Base-by-base conservation (phyloP, 2,888 invertebrate genomes). In the Pyrrhia umbra region DNA sequence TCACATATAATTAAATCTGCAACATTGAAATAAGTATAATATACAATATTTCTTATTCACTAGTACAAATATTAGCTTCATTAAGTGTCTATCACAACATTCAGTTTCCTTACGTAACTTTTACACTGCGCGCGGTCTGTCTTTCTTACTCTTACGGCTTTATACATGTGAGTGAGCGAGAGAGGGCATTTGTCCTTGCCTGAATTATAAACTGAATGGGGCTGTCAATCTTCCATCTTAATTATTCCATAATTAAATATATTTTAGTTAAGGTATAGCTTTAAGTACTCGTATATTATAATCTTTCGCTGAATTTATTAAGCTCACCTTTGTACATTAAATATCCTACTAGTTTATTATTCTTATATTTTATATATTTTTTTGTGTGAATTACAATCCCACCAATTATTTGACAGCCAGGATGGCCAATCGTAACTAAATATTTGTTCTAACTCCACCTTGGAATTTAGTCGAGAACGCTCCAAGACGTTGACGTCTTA, bases 61-160 rank as follows among this genome's bases (percentile, higher is more conserved):
- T 90, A 91, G 81, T 90, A 90, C 86, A 89, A 88, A 87, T 86
- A 88, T 87, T 89, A 85, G 85, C 73, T 79, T 83, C 73, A 81
- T 85, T 84, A 84, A 80, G 74, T 84, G 84, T 91, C 94, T 94
- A 94, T 94, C 94, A 94, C 94, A 94, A 94, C 94, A 94, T 94
- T 92, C 88, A 94, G 91, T 93, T 91, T 90, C 88, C 85, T 90
- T 87, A 88, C 75, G 73, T 80, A 78, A 72, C 68, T 56, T 67
- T 66, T 69, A 71, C 75, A 77, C 65, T 79, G 75, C 80, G 73
- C 72, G 77, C 68, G 70, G 64, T 57, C 59, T 52, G 42, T 69
- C 67, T 56, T 61, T 50, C n/a, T 75, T 56, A 63, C 75, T 65
- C 66, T 42, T 37, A 68, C 43, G 43, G 50, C 50, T 68, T 72